Evolutionary conservation across 2,888 invertebrate genomes (phyloP).

Genomic region (Sussaba pulchella): DNA sequence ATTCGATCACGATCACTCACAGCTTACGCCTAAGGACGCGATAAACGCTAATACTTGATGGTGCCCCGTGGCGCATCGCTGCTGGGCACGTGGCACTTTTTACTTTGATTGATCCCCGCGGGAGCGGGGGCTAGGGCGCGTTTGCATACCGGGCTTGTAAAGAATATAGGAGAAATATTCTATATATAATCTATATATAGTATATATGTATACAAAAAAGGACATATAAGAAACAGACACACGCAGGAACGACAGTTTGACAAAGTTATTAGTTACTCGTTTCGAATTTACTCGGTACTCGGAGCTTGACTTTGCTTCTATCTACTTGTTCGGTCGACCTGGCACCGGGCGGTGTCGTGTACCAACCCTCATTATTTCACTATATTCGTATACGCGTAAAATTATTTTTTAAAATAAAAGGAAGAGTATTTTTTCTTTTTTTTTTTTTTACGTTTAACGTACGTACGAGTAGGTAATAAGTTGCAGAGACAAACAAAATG

Average conservation of each 20-base stretch:
- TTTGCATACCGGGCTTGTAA: conserved; percentile 49
- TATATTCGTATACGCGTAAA: conserved; percentile 67
- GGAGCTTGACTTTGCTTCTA: conserved; percentile 38
- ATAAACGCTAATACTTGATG: conserved; percentile 66
- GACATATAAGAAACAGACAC: conserved; percentile 63
- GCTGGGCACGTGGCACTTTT: conserved; percentile 63
- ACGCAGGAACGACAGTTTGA: conserved; percentile 67
- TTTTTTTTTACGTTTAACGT: conserved; percentile 28
- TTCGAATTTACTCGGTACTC: conserved; percentile 56
- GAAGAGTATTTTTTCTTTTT: conserved; percentile 38
- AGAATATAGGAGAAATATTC: conserved; percentile 51
- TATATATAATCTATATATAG: conserved; percentile 73
- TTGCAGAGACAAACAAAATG: conserved; percentile 44
- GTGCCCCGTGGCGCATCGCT: conserved; percentile 57
- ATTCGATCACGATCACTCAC: conserved; percentile 56
- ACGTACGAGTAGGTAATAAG: conserved; percentile 38
- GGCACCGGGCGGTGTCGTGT: conserved; percentile 55
- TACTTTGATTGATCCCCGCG: conserved; percentile 56
- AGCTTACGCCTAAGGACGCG: conserved; percentile 62
- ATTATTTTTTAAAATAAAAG: conserved; percentile 60
- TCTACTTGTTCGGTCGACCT: conserved; percentile 58
- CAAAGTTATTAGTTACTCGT: conserved; percentile 47
- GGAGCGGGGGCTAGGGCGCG: conserved; percentile 31
- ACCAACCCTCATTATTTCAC: conserved; percentile 51
- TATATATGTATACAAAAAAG: conserved; percentile 68